Evolutionary conservation across 2,797 vertebrate species (phyloP).

Genomic region (Microctenopoma steveboyesi): DNA sequence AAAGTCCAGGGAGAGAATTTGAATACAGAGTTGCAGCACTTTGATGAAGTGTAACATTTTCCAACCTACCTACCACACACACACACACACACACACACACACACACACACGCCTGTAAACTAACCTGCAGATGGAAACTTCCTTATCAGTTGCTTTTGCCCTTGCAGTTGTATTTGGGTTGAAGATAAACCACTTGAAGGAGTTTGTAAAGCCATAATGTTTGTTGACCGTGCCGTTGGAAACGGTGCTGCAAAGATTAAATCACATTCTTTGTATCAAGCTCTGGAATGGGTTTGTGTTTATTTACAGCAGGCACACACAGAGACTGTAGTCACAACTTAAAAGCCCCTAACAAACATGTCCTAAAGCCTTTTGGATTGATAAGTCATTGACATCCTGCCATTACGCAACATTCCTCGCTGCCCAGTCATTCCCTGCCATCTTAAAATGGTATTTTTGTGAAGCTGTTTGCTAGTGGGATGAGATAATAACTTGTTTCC

Average conservation of each 20-base stretch:
- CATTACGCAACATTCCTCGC: conserved; percentile 33
- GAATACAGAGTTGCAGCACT: conserved; percentile 18
- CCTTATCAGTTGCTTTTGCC: conserved; percentile 52
- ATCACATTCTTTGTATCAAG: conserved; percentile 68
- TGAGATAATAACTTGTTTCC: conserved; percentile 25
- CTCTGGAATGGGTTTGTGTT: conserved; percentile 51
- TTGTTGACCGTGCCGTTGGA: conserved; percentile 70
- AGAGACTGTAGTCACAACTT: conserved; percentile 8
- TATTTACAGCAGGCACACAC: conserved; percentile 37
- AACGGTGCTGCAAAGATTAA: conserved; percentile 72
- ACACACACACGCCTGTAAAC: conserved; percentile 26
- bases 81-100: neutral
- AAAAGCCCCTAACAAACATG: conserved; percentile 26
- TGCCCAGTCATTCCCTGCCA: conserved; percentile 26
- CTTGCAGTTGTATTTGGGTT: conserved; percentile 55
- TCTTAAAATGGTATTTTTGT: conserved; percentile 7
- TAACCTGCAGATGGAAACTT: conserved; percentile 50
- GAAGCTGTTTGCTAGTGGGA: neutral
- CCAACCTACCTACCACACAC: conserved; percentile 13
- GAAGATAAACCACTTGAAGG: conserved; percentile 64
- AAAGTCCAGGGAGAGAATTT: conserved; percentile 19
- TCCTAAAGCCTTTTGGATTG: conserved; percentile 27
- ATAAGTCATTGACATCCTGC: conserved; percentile 38
- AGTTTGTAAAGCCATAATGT: conserved; percentile 69
- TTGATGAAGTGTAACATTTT: conserved; percentile 26